These are phyloP conservation scores for Sicus ferrugineus DNA, from an alignment of 2,888 invertebrate genomes.

Conservation along the genomic window DNA sequence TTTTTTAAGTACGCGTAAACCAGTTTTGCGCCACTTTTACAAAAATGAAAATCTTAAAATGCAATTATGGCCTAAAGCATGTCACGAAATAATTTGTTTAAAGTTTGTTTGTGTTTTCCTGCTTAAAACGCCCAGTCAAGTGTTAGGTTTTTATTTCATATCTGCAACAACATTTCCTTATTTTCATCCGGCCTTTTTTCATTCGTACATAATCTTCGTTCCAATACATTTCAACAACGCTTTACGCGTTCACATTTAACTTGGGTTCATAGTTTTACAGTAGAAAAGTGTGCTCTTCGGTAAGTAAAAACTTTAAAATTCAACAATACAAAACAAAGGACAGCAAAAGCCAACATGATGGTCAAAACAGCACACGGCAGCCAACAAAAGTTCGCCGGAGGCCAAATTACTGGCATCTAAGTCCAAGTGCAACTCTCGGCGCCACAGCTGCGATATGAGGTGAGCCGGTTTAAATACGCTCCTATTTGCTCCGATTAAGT, in stretches of 20 bases:
- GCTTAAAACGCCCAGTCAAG: too few species aligned
- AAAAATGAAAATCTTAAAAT: too few species aligned
- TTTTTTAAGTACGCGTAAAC: too few species aligned
- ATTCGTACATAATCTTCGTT: constrained; percentile 28
- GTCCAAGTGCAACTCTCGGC: too few species aligned
- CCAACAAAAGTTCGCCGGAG: neutral
- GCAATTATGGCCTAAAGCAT: too few species aligned
- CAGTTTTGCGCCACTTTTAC: too few species aligned
- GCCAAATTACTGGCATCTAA: too few species aligned
- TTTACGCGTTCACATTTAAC: constrained; percentile 16
- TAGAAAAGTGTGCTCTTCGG: constrained; percentile 33
- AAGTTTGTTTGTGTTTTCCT: too few species aligned
- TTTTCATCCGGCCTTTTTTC: constrained; percentile 23
- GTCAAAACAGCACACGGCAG: neutral
- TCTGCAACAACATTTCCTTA: constrained; percentile 28
- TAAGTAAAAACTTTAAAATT: constrained; percentile 13
- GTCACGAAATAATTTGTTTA: too few species aligned
- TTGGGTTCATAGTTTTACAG: constrained; percentile 20
- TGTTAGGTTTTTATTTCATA: constrained; percentile 21
- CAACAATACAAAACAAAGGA: neutral
- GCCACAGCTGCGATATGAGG: too few species aligned
- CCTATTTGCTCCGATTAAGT: too few species aligned
- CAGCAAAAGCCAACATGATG: constrained; percentile 18
- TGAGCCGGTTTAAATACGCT: too few species aligned
- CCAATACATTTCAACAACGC: constrained; percentile 8